Conservation (phyloP, 2,113 vertebrate species). For the Anoura caudifer region DNA sequence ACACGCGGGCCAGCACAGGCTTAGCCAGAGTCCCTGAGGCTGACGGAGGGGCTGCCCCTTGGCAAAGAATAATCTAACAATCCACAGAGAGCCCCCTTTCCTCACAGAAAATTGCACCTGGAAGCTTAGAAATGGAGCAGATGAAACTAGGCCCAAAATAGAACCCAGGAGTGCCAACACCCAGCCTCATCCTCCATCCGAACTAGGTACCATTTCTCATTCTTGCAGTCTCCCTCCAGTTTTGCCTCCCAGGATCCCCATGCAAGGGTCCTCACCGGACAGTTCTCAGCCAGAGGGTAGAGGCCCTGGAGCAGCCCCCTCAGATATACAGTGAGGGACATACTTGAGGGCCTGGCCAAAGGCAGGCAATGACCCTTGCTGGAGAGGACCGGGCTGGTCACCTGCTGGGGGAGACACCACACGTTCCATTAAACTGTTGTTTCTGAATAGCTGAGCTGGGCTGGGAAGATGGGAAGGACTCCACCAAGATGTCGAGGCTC, state of each 20-base stretch:
- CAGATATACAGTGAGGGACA: neutral
- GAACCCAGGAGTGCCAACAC: neutral
- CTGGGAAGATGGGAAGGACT: neutral
- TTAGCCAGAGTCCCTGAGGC: neutral
- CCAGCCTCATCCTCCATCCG: neutral
- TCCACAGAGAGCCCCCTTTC: neutral
- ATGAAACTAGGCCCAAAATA: neutral
- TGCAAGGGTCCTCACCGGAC: neutral
- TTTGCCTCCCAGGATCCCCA: neutral
- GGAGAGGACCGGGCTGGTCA: neutral
- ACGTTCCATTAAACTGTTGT: neutral
- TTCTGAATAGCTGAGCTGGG: neutral
- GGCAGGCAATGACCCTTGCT: neutral
- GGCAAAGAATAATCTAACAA: neutral
- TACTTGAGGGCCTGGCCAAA: neutral
- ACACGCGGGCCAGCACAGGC: accelerated
- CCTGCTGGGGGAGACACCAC: neutral
- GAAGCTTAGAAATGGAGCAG: neutral
- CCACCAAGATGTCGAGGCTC: neutral
- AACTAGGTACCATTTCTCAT: neutral
- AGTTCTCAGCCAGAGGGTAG: neutral
- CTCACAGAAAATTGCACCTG: neutral
- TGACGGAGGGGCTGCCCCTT: neutral
- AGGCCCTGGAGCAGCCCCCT: neutral
- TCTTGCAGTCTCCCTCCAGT: neutral